Percentiles rank a stretch among this genome's conserved stretches.
These are phyloP conservation scores for Amphibalanus amphitrite DNA, from an alignment of 1,140 invertebrate genomes.

Conservation along the genomic window DNA sequence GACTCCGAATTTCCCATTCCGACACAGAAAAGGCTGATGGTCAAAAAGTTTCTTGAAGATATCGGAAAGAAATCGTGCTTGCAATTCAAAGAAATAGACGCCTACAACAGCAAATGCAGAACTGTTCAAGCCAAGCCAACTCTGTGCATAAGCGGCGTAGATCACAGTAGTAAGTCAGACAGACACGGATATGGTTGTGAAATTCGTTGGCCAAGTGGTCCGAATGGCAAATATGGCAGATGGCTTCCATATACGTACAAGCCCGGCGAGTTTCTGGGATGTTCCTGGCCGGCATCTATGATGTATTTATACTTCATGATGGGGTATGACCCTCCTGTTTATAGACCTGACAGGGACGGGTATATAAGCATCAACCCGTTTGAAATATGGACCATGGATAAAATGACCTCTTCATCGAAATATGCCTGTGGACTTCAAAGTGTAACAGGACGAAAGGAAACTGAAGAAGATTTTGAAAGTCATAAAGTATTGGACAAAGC, in stretches of 20 bases:
- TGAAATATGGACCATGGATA: neutral
- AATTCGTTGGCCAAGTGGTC: neutral
- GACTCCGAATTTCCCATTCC: neutral
- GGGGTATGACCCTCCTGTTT: neutral
- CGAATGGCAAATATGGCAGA: neutral
- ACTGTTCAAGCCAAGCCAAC: neutral
- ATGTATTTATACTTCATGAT: neutral
- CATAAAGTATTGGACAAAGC: neutral
- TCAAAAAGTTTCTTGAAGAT: neutral
- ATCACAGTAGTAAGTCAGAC: neutral
- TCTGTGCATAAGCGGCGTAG: neutral
- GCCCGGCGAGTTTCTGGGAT: neutral
- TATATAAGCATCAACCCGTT: neutral
- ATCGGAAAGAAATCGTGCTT: neutral
- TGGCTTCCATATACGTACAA: neutral
- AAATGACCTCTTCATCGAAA: neutral
- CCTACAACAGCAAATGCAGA: neutral
- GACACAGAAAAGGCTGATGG: neutral
- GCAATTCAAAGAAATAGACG: neutral
- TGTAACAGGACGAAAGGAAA: neutral
- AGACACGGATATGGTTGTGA: neutral
- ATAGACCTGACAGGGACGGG: neutral
- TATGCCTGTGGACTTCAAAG: neutral
- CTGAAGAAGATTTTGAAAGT: neutral
- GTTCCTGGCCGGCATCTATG: neutral